A percentile compares a stretch with the other conserved stretches of the same genome.
phyloP scores from a whole-genome alignment of 2,888 invertebrate genomes.

The Nomada hirtipes region DNA sequence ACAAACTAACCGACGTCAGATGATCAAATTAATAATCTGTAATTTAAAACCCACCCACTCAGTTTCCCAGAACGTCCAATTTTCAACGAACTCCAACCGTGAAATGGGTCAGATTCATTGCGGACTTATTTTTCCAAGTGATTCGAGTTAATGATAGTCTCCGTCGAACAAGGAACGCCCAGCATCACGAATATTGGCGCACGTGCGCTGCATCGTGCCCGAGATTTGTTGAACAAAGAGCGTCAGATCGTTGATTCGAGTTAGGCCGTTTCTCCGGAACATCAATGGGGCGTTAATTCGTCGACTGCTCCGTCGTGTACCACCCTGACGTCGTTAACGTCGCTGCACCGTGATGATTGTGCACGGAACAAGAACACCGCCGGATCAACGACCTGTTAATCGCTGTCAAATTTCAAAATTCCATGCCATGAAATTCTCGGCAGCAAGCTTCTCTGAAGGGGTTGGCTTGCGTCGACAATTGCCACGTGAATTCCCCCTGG shows the following conservation, averaged over 20 bases:
- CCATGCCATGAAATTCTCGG: slow-evolving; percentile 11
- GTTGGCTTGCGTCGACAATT: neutral
- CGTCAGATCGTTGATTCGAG: slow-evolving; percentile 63
- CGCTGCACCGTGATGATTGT: slow-evolving; percentile 66
- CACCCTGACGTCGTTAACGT: slow-evolving; percentile 65
- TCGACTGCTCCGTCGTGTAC: slow-evolving; percentile 60
- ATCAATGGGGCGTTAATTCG: slow-evolving; percentile 72
- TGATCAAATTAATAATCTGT: neutral
- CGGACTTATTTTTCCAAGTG: neutral
- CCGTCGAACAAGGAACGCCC: neutral
- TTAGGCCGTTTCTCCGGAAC: slow-evolving; percentile 59
- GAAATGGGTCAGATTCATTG: neutral
- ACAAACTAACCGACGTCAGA: no score
- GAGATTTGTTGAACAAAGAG: slow-evolving; percentile 51
- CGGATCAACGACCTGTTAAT: slow-evolving; percentile 62
- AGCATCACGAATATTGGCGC: neutral
- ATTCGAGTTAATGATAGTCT: slow-evolving; percentile 18
- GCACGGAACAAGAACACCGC: slow-evolving; percentile 61
- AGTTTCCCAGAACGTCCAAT: neutral
- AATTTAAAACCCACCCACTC: neutral
- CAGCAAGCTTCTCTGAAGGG: neutral
- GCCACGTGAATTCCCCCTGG: slow-evolving; percentile 7
- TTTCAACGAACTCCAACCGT: neutral
- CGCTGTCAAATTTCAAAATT: slow-evolving; percentile 63
- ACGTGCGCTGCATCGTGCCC: slow-evolving; percentile 14